phyloP scores from a whole-genome alignment of 2,113 vertebrate species.

The Telmatochromis brichardi region DNA sequence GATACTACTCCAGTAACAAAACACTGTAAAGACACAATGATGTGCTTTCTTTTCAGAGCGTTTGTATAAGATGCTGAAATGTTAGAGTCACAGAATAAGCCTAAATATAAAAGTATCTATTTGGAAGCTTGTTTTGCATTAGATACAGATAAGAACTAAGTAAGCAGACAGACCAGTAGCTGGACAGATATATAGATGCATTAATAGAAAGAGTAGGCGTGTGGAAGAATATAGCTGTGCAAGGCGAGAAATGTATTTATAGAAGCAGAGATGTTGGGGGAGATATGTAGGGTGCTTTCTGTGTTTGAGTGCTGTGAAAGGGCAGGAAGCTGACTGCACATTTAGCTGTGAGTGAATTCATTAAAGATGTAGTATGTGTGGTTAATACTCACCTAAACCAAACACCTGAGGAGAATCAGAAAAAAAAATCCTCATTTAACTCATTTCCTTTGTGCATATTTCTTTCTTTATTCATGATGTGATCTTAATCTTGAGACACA shows the following conservation, averaged over 20 bases:
- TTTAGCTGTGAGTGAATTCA: neutral
- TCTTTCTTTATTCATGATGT: neutral
- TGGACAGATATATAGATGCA: neutral
- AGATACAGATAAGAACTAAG: neutral
- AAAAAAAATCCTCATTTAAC: neutral
- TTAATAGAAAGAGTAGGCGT: constrained; percentile 1
- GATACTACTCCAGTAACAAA: neutral
- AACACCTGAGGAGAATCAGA: neutral
- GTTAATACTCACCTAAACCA: neutral
- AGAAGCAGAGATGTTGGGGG: neutral
- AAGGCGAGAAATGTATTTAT: neutral
- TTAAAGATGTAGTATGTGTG: neutral
- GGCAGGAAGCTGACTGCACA: neutral
- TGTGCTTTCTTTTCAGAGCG: neutral
- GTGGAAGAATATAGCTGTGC: neutral
- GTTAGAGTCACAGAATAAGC: neutral
- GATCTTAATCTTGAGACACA: neutral
- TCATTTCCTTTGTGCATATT: neutral
- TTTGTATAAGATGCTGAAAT: neutral
- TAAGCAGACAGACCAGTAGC: neutral
- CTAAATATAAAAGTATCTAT: neutral
- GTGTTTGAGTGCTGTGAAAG: neutral
- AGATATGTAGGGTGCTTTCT: neutral
- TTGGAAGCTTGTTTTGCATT: neutral
- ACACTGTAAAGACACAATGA: neutral